Conservation (phyloP, 2,113 vertebrate species). For the Panurus biarmicus region DNA sequence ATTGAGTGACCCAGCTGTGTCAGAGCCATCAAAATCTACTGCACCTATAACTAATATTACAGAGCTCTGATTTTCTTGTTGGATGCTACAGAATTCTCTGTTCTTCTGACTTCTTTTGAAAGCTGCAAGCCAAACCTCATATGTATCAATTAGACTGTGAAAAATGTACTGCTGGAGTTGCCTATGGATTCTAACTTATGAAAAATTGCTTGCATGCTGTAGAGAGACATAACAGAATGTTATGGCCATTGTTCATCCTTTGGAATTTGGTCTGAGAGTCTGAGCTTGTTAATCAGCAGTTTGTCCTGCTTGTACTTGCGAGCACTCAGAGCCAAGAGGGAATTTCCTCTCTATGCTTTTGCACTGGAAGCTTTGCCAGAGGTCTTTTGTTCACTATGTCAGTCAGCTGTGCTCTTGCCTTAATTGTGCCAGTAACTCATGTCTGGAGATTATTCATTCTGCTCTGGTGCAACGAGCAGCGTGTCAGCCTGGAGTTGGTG, state of each 20-base stretch:
- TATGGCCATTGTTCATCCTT: constrained; percentile 29
- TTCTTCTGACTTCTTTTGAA: background rate
- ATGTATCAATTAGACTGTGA: background rate
- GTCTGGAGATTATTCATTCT: constrained; percentile 12
- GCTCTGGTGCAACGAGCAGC: background rate
- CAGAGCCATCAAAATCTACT: background rate
- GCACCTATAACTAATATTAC: background rate
- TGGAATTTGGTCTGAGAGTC: background rate
- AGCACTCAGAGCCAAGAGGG: background rate
- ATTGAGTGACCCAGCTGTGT: background rate
- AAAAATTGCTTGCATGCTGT: background rate
- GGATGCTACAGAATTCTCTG: background rate
- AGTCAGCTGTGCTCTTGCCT: constrained; percentile 14
- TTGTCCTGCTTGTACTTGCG: background rate
- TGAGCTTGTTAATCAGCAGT: constrained; percentile 17
- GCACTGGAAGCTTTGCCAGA: background rate
- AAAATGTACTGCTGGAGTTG: constrained; percentile 4
- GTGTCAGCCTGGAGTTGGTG: background rate
- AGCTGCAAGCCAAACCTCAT: background rate
- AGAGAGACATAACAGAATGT: constrained; percentile 6
- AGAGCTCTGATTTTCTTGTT: background rate
- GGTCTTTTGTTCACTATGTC: background rate
- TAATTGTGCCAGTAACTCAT: constrained; percentile 11
- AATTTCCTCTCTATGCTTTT: constrained; percentile 13
- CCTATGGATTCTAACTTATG: background rate